phyloP scores from a whole-genome alignment of 2,888 invertebrate genomes.

The Pyrrhia umbra region DNA sequence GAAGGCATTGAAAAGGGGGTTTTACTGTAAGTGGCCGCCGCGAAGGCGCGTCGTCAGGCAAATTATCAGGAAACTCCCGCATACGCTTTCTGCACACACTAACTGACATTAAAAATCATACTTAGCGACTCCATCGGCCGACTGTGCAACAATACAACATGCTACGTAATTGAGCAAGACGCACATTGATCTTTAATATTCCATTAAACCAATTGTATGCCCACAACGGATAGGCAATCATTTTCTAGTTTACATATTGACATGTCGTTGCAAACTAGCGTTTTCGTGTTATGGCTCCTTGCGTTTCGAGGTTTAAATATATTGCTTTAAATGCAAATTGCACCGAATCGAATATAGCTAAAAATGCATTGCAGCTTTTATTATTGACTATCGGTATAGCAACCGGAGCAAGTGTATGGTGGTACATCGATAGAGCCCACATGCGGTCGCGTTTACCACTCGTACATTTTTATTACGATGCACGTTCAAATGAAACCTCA shows the following conservation, averaged over 20 bases:
- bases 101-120: conserved; percentile 82
- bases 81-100: conserved; percentile 89
- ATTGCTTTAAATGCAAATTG: conserved; percentile 51
- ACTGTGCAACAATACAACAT: conserved; percentile 67
- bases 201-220: conserved; percentile 61
- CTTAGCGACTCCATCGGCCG: conserved; percentile 75
- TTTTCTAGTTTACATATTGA: conserved; percentile 62
- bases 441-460: conserved; percentile 72
- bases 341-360: conserved; percentile 35
- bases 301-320: conserved; percentile 49
- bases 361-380: conserved; percentile 64
- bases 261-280: conserved; percentile 46
- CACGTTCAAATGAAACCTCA: conserved; percentile 66
- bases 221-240: conserved; percentile 47
- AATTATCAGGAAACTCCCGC: conserved; percentile 84
- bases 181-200: conserved; percentile 64
- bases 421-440: conserved; percentile 80
- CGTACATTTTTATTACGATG: conserved; percentile 66
- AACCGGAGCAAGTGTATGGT: conserved; percentile 64
- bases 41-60: conserved; percentile 76
- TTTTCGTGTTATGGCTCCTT: conserved; percentile 54
- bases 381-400: conserved; percentile 61
- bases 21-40: conserved; percentile 74
- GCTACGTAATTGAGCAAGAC: conserved; percentile 67
- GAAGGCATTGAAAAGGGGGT: conserved; percentile 73